Conservation (phyloP, 2,797 vertebrate genomes). For the Coranthus polyacanthus region DNA sequence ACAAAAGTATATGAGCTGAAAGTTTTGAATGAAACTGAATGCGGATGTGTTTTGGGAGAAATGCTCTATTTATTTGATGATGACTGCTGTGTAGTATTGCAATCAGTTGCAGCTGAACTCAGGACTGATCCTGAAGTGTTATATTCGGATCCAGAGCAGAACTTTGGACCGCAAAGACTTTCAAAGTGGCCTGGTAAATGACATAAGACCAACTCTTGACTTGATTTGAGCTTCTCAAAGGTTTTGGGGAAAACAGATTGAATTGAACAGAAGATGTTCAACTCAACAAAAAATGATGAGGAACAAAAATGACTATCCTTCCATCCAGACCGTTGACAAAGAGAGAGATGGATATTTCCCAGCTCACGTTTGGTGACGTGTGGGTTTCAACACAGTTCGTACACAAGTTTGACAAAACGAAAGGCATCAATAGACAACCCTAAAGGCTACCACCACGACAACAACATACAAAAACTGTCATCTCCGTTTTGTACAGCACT, state of each 20-base stretch:
- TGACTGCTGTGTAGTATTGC: slow-evolving; percentile 4
- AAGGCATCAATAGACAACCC: background rate
- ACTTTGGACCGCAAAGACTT: background rate
- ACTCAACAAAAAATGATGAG: background rate
- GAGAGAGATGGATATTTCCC: too few species aligned
- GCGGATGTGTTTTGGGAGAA: slow-evolving; percentile 13
- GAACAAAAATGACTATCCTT: slow-evolving; percentile 9
- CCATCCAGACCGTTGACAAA: background rate
- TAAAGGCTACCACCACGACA: too few species aligned
- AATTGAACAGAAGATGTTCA: slow-evolving; percentile 9
- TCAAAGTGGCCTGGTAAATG: background rate
- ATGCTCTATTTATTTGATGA: slow-evolving; percentile 13
- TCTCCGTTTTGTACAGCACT: too few species aligned
- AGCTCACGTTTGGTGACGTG: background rate
- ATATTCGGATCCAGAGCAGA: slow-evolving; percentile 4
- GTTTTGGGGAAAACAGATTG: slow-evolving; percentile 7
- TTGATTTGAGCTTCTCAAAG: slow-evolving; percentile 19
- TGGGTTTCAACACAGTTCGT: background rate
- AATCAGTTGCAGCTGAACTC: slow-evolving; percentile 32
- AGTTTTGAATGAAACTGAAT: background rate
- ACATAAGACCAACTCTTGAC: slow-evolving; percentile 7
- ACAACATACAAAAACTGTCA: too few species aligned
- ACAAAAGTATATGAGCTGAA: background rate
- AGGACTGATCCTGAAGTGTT: slow-evolving; percentile 8
- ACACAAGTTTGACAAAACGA: background rate